phyloP scores from a whole-genome alignment of 2,888 invertebrate species.

The Parthenolecanium corni region DNA sequence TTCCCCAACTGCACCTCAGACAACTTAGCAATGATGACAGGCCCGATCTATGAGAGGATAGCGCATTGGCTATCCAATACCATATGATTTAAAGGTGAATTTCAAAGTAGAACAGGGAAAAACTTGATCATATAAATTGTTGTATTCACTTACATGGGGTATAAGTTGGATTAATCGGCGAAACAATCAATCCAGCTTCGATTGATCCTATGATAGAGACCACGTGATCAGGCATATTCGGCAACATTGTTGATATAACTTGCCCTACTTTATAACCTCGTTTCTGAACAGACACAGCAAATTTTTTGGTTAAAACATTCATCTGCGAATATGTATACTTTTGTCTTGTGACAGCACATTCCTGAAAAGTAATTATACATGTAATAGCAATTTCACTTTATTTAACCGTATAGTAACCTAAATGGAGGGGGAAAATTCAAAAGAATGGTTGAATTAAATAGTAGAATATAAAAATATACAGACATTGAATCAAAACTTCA shows the following conservation, averaged over 20 bases:
- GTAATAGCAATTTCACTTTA: too few species aligned
- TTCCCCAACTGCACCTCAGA: too few species aligned
- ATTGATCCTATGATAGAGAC: constrained; percentile 53
- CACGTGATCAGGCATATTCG: constrained; percentile 64
- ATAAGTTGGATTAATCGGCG: constrained; percentile 64
- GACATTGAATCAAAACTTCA: too few species aligned
- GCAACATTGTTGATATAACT: constrained; percentile 56
- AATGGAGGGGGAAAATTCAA: too few species aligned
- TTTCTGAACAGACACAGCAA: constrained; percentile 55
- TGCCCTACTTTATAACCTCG: constrained; percentile 55
- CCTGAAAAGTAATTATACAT: constrained; percentile 44
- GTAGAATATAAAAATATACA: too few species aligned
- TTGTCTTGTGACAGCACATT: constrained; percentile 58
- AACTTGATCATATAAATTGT: too few species aligned
- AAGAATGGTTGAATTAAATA: too few species aligned
- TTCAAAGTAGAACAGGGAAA: too few species aligned
- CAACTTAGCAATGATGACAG: too few species aligned
- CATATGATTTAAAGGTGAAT: too few species aligned
- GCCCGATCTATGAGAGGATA: too few species aligned
- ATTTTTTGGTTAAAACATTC: constrained; percentile 50
- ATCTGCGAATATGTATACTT: constrained; percentile 59
- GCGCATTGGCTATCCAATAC: too few species aligned
- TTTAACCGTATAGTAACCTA: neutral
- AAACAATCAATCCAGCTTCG: constrained; percentile 56
- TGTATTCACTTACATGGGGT: constrained; percentile 42